Conservation (phyloP, 2,113 vertebrate species). For the Hippocampus barbouri region DNA sequence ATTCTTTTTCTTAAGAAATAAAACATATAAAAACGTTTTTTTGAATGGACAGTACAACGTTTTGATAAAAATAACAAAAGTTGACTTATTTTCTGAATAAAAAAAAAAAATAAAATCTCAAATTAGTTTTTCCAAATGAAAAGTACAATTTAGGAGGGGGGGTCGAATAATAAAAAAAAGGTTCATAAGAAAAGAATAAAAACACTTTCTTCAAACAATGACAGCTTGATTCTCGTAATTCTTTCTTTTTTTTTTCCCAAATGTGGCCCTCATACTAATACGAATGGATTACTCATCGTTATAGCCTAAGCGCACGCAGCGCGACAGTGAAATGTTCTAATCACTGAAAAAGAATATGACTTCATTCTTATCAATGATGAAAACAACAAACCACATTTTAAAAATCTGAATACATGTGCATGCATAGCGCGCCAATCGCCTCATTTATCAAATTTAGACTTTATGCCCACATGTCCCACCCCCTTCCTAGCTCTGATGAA, state of each 20-base stretch:
- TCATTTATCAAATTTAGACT: slow-evolving; percentile 94
- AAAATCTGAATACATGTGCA: slow-evolving; percentile 26
- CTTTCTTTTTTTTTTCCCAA: no score
- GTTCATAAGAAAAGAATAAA: no score
- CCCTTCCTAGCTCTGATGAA: slow-evolving; percentile 58
- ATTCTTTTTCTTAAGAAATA: no score
- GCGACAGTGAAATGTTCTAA: not conserved
- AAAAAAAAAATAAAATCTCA: no score
- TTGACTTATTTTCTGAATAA: not conserved
- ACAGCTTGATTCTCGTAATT: not conserved
- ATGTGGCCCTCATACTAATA: not conserved
- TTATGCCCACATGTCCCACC: slow-evolving; percentile 74
- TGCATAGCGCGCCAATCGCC: slow-evolving; percentile 40
- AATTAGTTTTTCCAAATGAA: no score
- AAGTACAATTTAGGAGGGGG: no score
- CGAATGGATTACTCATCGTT: not conserved
- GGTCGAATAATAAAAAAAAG: no score
- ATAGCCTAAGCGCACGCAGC: not conserved
- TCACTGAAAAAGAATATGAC: not conserved
- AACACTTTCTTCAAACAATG: no score
- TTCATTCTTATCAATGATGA: not conserved
- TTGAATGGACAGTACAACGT: not conserved
- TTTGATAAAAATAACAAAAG: not conserved
- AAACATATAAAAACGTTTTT: no score
- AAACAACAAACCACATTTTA: not conserved